Evolutionary conservation across 1,140 invertebrate genomes (phyloP).

Genomic region (Drosophila pseudoobscura): DNA sequence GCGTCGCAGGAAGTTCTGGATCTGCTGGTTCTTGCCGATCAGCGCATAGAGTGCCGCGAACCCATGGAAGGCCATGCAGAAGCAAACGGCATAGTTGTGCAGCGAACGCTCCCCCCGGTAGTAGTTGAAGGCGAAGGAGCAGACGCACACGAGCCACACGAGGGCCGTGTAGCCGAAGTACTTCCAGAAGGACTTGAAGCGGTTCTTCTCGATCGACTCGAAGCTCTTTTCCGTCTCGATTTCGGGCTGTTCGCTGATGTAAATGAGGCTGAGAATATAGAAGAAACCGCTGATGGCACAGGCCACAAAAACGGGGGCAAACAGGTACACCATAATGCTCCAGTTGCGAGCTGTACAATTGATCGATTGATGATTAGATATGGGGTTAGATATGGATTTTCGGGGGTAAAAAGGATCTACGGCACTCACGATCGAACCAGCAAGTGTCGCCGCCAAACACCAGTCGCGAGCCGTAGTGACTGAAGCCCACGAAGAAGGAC

Average conservation of each 20-base stretch:
- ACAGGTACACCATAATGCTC: constrained; percentile 73
- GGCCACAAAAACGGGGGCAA: constrained; percentile 67
- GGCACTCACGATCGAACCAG: constrained; percentile 79
- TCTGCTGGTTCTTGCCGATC: constrained; percentile 73
- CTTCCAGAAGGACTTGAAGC: constrained; percentile 76
- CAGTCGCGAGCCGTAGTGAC: constrained; percentile 45
- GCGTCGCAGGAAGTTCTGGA: constrained; percentile 69
- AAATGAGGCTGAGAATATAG: constrained; percentile 69
- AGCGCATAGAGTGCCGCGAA: constrained; percentile 72
- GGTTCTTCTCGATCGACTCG: constrained; percentile 65
- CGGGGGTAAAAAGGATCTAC: not conserved
- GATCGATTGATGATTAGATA: not conserved
- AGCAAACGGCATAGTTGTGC: constrained; percentile 74
- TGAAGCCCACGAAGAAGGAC: constrained; percentile 67
- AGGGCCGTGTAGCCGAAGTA: constrained; percentile 68
- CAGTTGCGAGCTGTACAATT: constrained; percentile 60
- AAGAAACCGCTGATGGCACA: constrained; percentile 68
- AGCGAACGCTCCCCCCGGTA: constrained; percentile 67
- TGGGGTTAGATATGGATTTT: not conserved
- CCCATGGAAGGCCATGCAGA: constrained; percentile 72
- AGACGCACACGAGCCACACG: constrained; percentile 64
- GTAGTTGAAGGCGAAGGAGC: constrained; percentile 73
- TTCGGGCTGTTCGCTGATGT: constrained; percentile 56
- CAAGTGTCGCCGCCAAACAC: constrained; percentile 73
- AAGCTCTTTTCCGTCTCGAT: constrained; percentile 59